Percentiles rank a stretch among this genome's conserved stretches.
These are phyloP conservation scores for Drosophila takahashii DNA, from an alignment of 1,140 invertebrate genomes.

Conservation along the genomic window DNA sequence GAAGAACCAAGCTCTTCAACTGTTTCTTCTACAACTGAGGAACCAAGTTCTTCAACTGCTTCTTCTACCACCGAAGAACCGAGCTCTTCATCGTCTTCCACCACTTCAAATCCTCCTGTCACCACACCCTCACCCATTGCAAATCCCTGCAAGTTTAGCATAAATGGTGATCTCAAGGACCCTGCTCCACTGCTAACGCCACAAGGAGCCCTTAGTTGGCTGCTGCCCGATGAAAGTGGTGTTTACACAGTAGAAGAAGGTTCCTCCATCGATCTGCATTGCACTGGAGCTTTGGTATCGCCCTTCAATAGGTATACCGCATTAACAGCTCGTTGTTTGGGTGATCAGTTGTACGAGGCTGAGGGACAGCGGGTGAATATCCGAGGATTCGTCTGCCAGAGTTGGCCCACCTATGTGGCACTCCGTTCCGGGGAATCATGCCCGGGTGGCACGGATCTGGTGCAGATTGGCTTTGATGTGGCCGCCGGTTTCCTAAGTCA, in stretches of 20 bases:
- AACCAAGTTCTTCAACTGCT: conserved; percentile 2
- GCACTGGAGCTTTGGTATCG: conserved; percentile 48
- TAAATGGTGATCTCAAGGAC: conserved; percentile 65
- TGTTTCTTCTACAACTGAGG: neutral
- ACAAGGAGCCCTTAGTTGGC: conserved; percentile 55
- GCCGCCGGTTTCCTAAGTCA: conserved; percentile 59
- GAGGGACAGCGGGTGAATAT: conserved; percentile 43
- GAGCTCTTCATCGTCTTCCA: conserved; percentile 8
- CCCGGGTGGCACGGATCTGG: conserved; percentile 50
- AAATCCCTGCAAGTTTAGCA: conserved; percentile 58
- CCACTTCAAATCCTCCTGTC: conserved; percentile 13
- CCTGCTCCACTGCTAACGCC: conserved; percentile 69
- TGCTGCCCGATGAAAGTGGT: conserved; percentile 51
- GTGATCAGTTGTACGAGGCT: conserved; percentile 47
- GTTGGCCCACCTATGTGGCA: conserved; percentile 67
- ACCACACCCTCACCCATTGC: conserved; percentile 26
- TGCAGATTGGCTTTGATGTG: conserved; percentile 71
- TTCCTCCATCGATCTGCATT: conserved; percentile 60
- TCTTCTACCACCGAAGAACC: conserved; percentile 4
- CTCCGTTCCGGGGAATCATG: conserved; percentile 54
- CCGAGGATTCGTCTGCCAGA: conserved; percentile 61
- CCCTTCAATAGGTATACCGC: conserved; percentile 63
- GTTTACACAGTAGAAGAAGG: conserved; percentile 50
- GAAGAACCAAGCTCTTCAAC: conserved; percentile 6
- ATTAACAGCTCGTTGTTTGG: conserved; percentile 54